Evolutionary conservation across 2,113 vertebrate species (phyloP).

Genomic region (Triplophysa rosa): DNA sequence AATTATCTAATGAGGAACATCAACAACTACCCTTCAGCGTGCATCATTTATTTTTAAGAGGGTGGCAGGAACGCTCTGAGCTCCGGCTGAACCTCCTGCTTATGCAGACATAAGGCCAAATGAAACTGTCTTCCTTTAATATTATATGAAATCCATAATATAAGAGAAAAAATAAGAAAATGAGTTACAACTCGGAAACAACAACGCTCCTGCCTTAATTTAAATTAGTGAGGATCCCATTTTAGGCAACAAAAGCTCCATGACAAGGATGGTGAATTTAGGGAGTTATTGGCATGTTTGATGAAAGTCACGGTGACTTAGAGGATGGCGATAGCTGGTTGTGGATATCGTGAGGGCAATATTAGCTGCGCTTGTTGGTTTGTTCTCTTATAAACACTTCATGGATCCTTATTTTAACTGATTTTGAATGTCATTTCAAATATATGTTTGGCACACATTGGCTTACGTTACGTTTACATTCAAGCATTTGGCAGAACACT

Average conservation of each 20-base stretch:
- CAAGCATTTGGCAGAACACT: too few relatives aligned
- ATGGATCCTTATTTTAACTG: conserved; percentile 24
- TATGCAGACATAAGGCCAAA: neutral
- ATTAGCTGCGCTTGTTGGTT: conserved; percentile 16
- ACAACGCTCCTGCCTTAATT: neutral
- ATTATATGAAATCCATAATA: neutral
- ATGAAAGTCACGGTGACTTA: conserved; percentile 16
- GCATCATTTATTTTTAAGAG: conserved; percentile 12
- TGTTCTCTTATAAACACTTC: conserved; percentile 6
- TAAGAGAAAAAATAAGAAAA: neutral
- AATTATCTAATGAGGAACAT: conserved; percentile 10
- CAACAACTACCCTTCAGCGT: neutral
- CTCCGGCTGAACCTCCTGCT: neutral
- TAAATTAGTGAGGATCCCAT: conserved; percentile 35
- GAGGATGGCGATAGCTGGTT: conserved; percentile 30
- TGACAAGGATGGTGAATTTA: conserved; percentile 38
- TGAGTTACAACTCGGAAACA: neutral
- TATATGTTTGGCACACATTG: too few relatives aligned
- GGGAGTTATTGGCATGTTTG: conserved; percentile 15
- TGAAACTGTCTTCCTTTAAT: neutral
- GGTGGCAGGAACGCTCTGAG: neutral
- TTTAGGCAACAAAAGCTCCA: conserved; percentile 30
- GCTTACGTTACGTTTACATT: too few relatives aligned
- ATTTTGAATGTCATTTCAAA: neutral
- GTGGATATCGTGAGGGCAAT: neutral